Conservation (phyloP, 2,888 invertebrate genomes). For the Periphyllus acericola region DNA sequence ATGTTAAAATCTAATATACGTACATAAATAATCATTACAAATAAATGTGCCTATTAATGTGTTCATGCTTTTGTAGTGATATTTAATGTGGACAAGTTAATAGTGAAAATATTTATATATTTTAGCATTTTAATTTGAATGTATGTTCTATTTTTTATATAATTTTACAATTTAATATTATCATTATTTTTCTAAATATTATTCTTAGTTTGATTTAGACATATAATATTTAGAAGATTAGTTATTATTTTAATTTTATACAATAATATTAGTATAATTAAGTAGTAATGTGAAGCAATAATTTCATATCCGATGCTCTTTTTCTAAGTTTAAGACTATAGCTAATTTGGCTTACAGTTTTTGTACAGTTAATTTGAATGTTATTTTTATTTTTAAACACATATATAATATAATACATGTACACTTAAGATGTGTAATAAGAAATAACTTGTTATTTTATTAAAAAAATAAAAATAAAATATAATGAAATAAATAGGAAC, state of each 20-base stretch:
- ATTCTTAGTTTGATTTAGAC: background rate
- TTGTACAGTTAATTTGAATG: conserved; percentile 1
- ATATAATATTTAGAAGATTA: background rate
- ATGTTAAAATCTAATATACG: background rate
- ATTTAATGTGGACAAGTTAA: background rate
- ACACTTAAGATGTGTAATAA: background rate
- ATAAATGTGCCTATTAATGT: background rate
- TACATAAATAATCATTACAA: background rate
- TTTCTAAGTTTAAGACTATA: conserved; percentile 5
- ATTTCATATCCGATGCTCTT: background rate
- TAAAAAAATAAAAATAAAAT: conserved; percentile 3
- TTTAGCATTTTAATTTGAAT: background rate
- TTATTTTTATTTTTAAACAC: background rate
- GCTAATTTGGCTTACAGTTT: background rate
- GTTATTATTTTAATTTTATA: background rate
- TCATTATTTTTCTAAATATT: background rate
- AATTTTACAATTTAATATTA: background rate
- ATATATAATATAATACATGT: background rate
- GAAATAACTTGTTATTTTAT: background rate
- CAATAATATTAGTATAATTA: conserved; percentile 13
- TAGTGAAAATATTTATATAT: background rate
- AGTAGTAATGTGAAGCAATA: background rate
- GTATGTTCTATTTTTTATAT: background rate
- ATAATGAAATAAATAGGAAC: conserved; percentile 50
- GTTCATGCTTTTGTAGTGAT: background rate